A percentile compares a stretch with the other conserved stretches of the same genome.
Conservation (phyloP, 2,888 invertebrate genomes). For the Epistrophe eligans region DNA sequence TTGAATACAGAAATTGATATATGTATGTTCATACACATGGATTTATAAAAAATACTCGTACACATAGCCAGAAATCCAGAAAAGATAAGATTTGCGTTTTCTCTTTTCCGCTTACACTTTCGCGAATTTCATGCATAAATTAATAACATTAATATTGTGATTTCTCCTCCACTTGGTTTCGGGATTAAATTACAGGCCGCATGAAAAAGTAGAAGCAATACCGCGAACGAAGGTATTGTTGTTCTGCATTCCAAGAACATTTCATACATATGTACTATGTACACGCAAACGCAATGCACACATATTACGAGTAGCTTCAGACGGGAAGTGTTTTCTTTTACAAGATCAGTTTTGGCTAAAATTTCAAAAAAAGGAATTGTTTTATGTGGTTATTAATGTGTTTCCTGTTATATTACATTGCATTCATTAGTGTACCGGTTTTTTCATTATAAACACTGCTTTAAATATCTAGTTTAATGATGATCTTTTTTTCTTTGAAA, state of each 20-base stretch:
- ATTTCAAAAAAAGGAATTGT: background rate
- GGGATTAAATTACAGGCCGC: background rate
- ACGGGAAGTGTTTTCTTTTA: background rate
- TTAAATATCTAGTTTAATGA: too few species aligned
- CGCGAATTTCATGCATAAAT: background rate
- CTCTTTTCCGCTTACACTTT: background rate
- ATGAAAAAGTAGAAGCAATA: background rate
- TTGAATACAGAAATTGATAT: background rate
- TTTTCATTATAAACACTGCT: too few species aligned
- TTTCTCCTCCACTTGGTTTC: background rate
- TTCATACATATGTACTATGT: too few species aligned
- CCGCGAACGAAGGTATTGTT: background rate
- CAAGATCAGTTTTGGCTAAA: background rate
- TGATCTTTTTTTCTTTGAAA: too few species aligned
- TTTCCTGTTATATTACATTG: background rate
- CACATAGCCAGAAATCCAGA: background rate
- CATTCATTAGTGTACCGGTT: too few species aligned
- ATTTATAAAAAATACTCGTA: background rate
- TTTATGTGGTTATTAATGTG: background rate
- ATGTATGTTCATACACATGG: background rate
- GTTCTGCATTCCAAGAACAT: background rate
- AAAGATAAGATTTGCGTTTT: background rate
- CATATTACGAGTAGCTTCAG: background rate
- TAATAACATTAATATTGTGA: background rate
- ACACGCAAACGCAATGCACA: background rate